These are phyloP conservation scores for Columbina picui DNA, from an alignment of 2,113 vertebrate species.

Conservation along the genomic window DNA sequence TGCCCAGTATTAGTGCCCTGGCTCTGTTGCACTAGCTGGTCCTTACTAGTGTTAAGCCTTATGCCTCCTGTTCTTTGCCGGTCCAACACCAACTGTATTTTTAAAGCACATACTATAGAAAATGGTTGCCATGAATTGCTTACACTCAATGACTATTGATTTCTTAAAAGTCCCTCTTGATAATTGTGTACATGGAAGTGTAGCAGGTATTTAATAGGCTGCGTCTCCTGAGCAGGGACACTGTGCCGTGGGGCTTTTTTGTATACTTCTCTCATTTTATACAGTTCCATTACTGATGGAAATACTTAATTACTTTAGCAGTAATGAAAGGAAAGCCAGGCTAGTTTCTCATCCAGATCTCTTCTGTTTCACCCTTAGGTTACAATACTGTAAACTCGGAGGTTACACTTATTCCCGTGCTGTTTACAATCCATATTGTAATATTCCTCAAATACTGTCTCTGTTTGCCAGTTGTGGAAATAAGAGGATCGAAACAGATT, in stretches of 20 bases:
- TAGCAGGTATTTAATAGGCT: background rate
- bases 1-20: background rate
- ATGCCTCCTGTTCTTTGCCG: background rate
- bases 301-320: background rate
- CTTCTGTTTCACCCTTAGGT: background rate
- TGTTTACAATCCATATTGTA: background rate
- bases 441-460: background rate
- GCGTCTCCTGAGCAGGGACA: background rate
- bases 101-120: background rate
- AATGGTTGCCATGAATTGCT: background rate
- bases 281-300: background rate
- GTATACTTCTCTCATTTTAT: background rate
- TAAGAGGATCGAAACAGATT: background rate
- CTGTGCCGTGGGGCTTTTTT: background rate
- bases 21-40: background rate
- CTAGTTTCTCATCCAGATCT: background rate
- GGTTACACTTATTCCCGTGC: background rate
- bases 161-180: background rate
- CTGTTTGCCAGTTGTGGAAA: background rate
- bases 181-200: background rate
- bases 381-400: background rate
- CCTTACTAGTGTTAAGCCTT: background rate
- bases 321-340: background rate
- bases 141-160: fast-evolving
- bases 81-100: background rate